Percentiles rank a stretch among this genome's conserved stretches.
Evolutionary conservation across 2,113 vertebrate genomes (phyloP).

Genomic region (Baryphthengus martii): DNA sequence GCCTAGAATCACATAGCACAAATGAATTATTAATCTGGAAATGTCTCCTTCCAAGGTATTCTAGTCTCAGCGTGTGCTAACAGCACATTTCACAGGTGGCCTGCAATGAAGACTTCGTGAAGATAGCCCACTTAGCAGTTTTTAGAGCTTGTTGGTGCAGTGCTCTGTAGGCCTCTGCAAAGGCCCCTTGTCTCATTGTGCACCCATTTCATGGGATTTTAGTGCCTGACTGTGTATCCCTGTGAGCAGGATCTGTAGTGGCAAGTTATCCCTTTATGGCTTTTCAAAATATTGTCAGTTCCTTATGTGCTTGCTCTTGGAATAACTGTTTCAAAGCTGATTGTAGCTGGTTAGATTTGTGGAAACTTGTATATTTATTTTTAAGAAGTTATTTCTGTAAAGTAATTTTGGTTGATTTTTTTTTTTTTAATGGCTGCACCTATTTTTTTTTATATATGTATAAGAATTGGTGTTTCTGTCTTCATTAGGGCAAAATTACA

Average conservation of each 20-base stretch:
- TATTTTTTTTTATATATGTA: not conserved
- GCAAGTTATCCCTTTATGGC: not conserved
- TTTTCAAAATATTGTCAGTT: not conserved
- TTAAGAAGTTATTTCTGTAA: not conserved
- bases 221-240: not conserved
- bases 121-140: not conserved
- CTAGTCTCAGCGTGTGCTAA: not conserved
- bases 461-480: not conserved
- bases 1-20: not conserved
- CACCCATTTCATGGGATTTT: not conserved
- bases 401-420: rapidly evolving
- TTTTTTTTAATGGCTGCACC: not conserved
- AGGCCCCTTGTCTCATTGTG: not conserved
- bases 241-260: not conserved
- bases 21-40: not conserved
- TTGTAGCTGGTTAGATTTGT: not conserved
- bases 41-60: not conserved
- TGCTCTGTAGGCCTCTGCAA: not conserved
- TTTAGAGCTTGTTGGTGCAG: not conserved
- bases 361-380: not conserved
- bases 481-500: not conserved
- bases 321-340: not conserved
- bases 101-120: not conserved
- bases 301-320: not conserved
- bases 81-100: rapidly evolving